A percentile compares a stretch with the other conserved stretches of the same genome.
Evolutionary conservation across 2,113 vertebrate species (phyloP).

Genomic region (Pseudopipra pipra): DNA sequence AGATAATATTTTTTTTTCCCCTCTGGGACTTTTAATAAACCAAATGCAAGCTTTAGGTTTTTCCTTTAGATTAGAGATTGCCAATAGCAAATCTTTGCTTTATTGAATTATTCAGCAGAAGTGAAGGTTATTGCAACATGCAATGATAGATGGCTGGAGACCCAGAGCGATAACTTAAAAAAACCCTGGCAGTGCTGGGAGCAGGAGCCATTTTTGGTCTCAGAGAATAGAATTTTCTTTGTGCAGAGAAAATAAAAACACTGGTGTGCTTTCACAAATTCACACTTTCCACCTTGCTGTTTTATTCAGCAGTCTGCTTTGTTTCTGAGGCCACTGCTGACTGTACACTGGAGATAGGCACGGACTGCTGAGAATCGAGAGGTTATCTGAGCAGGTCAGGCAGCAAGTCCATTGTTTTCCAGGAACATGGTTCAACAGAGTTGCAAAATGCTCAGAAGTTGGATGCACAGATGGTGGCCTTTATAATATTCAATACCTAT

Average conservation of each 20-base stretch:
- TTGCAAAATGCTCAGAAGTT: background rate
- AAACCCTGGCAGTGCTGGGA: background rate
- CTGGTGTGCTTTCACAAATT: background rate
- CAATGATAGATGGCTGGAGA: background rate
- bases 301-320: background rate
- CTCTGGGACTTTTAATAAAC: background rate
- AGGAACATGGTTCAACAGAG: background rate
- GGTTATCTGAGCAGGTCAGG: slow-evolving; percentile 6
- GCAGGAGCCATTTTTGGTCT: background rate
- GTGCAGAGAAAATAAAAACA: background rate
- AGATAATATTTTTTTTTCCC: background rate
- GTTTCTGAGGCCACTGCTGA: background rate
- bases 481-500: background rate
- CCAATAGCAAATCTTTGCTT: slow-evolving; percentile 19
- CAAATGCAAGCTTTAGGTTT: background rate
- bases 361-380: rapidly evolving
- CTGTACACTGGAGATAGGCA: background rate
- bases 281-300: background rate
- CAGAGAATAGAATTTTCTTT: background rate
- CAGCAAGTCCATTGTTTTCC: background rate
- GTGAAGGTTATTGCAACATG: background rate
- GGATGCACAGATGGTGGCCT: background rate
- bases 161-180: background rate
- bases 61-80: background rate
- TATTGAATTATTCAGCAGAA: slow-evolving; percentile 39